Evolutionary conservation across 2,888 invertebrate genomes (phyloP), one percentile per base, ranked within the genome.

Genomic region (Heteropelma amictum): DNA sequence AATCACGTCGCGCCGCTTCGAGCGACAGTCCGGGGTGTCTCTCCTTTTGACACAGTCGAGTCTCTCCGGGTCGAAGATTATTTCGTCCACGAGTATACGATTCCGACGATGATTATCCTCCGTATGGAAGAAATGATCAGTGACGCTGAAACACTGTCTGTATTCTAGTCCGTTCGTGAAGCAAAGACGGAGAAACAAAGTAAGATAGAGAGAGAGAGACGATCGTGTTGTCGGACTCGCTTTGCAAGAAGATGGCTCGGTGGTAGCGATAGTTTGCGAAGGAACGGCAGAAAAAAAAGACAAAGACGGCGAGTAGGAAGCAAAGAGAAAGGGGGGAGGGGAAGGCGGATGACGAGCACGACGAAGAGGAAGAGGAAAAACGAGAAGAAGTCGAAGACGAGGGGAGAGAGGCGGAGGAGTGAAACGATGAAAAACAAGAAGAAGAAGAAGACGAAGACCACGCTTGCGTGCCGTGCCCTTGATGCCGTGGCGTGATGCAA

Each of bases 391-490:
- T 47, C 54, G 26, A 45, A 38, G 28, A 54, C 33, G 33, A 33
- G 8, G 33, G n/a, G 5, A n/a, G n/a, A 21, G 45, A 42, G 35
- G 12, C n/a, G n/a, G n/a, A n/a, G n/a, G n/a, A n/a, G n/a, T n/a
- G n/a, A n/a, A n/a, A n/a, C n/a, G n/a, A n/a, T n/a, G 47, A 56
- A 7, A 56, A 49, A 49, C 12, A 21, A 54, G 60, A 67, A 38
- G 56, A 45, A 42, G 30, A 70, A 56, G 51, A 73, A 61, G 67
- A 67, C 53, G 58, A 74, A 78, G 79, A 65, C n/a, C n/a, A n/a
- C n/a, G 35, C 76, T 76, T 78, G 78, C 78, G 71, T 85, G 80
- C 85, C 86, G 84, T 86, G 85, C 81, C 79, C 83, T 77, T 77
- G 79, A 79, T 77, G 77, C 74, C 71, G 73, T 82, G 78, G 82